Base-by-base conservation (phyloP, 2,797 vertebrate species). In the Argentina silus region DNA sequence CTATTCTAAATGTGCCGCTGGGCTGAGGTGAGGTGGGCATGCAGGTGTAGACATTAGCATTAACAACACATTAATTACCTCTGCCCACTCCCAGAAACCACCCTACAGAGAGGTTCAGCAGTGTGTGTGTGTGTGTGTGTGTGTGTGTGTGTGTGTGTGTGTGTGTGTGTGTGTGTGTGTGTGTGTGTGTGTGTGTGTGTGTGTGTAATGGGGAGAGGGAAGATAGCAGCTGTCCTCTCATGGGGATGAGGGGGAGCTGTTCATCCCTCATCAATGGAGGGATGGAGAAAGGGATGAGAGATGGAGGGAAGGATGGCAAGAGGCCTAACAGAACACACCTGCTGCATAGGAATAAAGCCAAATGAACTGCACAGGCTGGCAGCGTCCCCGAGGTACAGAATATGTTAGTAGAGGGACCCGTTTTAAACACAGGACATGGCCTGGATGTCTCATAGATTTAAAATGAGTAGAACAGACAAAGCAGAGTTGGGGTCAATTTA, bases 1-100 rank as follows among this genome's bases (percentile, higher is more conserved):
- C 70, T 67, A 67, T 76, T 85, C 66, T 75, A 79, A 81, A 82
- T 82, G 76, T 69, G 61, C 60, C 62, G 50, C 74, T 70, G 75
- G 69, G 67, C 27, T 11, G 48, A 72, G 64, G 77, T 68, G 68
- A 69, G 70, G 12, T 70, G 76, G 73, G 61, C 66, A 64, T 73
- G 55, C 71, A 14, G 60, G 48, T 66, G 17, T 62, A 70, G 74
- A 74, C 66, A 6, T 63, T 63, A 62, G 74, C 79, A 79, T 79
- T 70, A 83, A 72, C 72, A 80, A 75, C 69, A 77, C 74, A 72
- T 76, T 84, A 73, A 79, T 80, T 86, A 85, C 80, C 76, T 77
- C 78, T 62, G 72, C 47, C 51, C 55, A 45, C 1, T 27, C 67
- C 67, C 15, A 63, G 50, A 75, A 78, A 70, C 48, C 75, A 78